phyloP scores from a whole-genome alignment of 2,888 invertebrate genomes.

The Euzophera pinguis region DNA sequence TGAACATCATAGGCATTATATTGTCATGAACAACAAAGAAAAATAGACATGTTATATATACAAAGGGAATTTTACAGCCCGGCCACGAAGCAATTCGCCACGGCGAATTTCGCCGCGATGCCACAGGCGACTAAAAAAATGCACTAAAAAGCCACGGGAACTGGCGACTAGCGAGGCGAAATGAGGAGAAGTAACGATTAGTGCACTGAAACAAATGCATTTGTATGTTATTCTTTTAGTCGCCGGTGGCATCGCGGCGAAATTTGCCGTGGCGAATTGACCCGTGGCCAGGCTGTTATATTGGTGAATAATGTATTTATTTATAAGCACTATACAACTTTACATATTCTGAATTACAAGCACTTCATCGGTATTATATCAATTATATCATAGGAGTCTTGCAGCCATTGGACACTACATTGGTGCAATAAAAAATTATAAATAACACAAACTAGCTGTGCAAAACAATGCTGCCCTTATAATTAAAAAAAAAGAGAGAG shows the following conservation, averaged over 20 bases:
- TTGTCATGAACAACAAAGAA: conserved; percentile 66
- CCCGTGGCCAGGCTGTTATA: too few species aligned
- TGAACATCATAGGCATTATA: conserved; percentile 74
- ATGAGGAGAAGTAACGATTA: too few species aligned
- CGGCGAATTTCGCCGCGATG: too few species aligned
- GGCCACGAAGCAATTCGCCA: too few species aligned
- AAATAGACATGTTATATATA: conserved; percentile 66
- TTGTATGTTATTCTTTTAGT: too few species aligned
- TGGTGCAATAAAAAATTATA: conserved; percentile 24
- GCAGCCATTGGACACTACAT: conserved; percentile 30
- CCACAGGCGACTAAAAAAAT: too few species aligned
- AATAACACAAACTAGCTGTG: conserved; percentile 20
- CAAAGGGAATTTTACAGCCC: conserved; percentile 50
- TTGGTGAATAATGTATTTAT: conserved; percentile 43
- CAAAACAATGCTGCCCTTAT: conserved; percentile 12
- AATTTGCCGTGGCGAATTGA: too few species aligned
- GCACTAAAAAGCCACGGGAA: too few species aligned
- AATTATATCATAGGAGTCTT: conserved; percentile 30
- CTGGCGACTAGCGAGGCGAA: too few species aligned
- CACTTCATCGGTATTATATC: conserved; percentile 39
- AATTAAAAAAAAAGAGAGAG: conserved; percentile 17
- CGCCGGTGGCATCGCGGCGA: too few species aligned
- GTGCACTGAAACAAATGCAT: too few species aligned
- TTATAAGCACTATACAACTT: conserved; percentile 75
- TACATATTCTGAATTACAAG: conserved; percentile 60